Conservation (phyloP, 2,797 vertebrate genomes). For the Thunnus albacares region DNA sequence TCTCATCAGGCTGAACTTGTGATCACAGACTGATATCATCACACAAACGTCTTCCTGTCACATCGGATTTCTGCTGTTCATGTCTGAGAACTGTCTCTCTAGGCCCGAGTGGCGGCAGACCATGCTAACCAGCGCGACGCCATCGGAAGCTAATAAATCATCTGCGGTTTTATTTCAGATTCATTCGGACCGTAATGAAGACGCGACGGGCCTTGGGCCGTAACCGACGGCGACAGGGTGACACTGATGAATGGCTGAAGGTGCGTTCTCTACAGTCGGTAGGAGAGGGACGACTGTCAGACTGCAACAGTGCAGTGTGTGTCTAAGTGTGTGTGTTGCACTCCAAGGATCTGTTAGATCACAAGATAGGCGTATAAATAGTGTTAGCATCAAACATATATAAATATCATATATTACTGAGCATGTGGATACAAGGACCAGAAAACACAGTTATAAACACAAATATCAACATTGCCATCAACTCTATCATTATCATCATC, state of each 20-base stretch:
- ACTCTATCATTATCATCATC: not conserved
- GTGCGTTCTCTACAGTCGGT: slow-evolving; percentile 75
- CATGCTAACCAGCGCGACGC: slow-evolving; percentile 78
- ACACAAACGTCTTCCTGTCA: slow-evolving; percentile 72
- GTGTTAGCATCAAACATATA: slow-evolving; percentile 32
- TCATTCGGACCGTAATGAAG: slow-evolving; percentile 85
- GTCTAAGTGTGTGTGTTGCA: slow-evolving; percentile 41
- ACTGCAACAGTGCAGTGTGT: slow-evolving; percentile 38
- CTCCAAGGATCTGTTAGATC: slow-evolving; percentile 54
- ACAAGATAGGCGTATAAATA: slow-evolving; percentile 29
- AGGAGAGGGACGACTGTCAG: slow-evolving; percentile 79
- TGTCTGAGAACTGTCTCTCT: slow-evolving; percentile 73
- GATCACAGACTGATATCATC: slow-evolving; percentile 81
- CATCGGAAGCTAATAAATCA: slow-evolving; percentile 86
- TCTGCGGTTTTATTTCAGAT: slow-evolving; percentile 84
- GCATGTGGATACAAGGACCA: not conserved
- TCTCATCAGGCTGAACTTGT: slow-evolving; percentile 74
- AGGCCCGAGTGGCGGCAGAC: slow-evolving; percentile 70
- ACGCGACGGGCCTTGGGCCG: slow-evolving; percentile 77
- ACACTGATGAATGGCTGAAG: slow-evolving; percentile 86
- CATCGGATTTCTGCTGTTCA: slow-evolving; percentile 73
- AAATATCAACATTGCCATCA: not conserved
- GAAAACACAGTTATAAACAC: not conserved
- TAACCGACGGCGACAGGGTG: slow-evolving; percentile 82
- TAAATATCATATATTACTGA: not conserved